Evolutionary conservation across 2,888 invertebrate genomes (phyloP), one percentile per base, ranked within the genome.

Genomic region (Cephus runcator): DNA sequence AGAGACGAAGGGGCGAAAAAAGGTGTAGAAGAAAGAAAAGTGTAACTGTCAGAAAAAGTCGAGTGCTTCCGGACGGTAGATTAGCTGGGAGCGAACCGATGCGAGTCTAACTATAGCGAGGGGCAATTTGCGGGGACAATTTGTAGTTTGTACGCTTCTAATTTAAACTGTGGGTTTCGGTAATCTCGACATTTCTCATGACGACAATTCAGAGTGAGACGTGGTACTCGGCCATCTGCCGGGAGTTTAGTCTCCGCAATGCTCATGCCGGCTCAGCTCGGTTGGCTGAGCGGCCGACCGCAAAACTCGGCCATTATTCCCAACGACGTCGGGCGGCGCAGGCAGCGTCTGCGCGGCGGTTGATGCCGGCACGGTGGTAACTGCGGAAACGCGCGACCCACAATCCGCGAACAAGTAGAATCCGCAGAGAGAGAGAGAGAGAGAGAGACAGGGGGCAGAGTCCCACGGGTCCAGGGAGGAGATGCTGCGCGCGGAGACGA

Each of bases 121-220:
- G 86, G 81, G 88, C 86, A 89, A 89, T 89, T 89, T 88, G 83
- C 87, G 80, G 84, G 83, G 85, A 87, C 88, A 87, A 89, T 89
- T 88, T 88, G 86, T 79, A 86, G 84, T 86, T 86, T 86, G 86
- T 85, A 85, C 85, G 86, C 87, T 87, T 87, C 89, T 88, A 89
- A 89, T 89, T 89, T 88, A 86, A 89, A 88, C 88, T 88, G 88
- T 83, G 89, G 89, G 88, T 88, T 89, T 89, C 84, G 89, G 88
- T 88, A 88, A 89, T 88, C 86, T 86, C 85, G 83, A 85, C 84
- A 87, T 85, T 88, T 89, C 89, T 88, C 88, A 87, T 87, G 88
- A 87, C 86, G 86, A 84, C 86, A 86, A 86, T 88, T 82, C 84
- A 81, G 82, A 81, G 77, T 80, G 79, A 77, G 75, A 69, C 79